Evolutionary conservation across 2,113 vertebrate genomes (phyloP).

Genomic region (Antechinus stuartii): DNA sequence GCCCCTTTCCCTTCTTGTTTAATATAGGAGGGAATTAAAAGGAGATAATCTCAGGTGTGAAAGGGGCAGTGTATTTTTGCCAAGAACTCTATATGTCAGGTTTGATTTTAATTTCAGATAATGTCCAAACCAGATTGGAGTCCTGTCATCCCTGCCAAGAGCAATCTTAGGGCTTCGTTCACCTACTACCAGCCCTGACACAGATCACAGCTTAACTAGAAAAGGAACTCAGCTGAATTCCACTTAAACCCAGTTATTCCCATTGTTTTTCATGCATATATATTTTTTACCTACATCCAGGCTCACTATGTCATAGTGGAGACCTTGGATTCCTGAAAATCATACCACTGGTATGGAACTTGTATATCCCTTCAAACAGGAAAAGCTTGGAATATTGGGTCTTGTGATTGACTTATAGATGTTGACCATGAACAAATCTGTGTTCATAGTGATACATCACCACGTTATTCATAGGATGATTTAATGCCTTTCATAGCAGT

Average conservation of each 20-base stretch:
- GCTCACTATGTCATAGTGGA: neutral
- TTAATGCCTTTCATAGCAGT: neutral
- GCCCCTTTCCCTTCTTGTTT: conserved; percentile 38
- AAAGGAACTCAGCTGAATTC: neutral
- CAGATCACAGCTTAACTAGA: neutral
- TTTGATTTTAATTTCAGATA: conserved; percentile 89
- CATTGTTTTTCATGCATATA: neutral
- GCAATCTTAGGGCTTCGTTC: conserved; percentile 48
- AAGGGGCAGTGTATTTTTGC: conserved; percentile 76
- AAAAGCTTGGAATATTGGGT: neutral
- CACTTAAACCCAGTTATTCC: neutral
- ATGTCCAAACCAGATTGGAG: conserved; percentile 80
- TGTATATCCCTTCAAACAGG: neutral
- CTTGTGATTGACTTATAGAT: neutral
- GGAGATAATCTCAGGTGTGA: conserved; percentile 76
- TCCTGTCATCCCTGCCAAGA: conserved; percentile 44
- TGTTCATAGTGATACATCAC: neutral
- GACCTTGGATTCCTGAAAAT: neutral
- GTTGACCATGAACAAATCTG: neutral
- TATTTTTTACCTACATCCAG: neutral
- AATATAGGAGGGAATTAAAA: conserved; percentile 71
- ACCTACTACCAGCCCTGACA: neutral
- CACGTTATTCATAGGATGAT: neutral
- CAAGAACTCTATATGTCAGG: conserved; percentile 79
- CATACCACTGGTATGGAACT: neutral